Evolutionary conservation across 2,888 invertebrate species (phyloP).

Genomic region (Drosophila niveifrons): DNA sequence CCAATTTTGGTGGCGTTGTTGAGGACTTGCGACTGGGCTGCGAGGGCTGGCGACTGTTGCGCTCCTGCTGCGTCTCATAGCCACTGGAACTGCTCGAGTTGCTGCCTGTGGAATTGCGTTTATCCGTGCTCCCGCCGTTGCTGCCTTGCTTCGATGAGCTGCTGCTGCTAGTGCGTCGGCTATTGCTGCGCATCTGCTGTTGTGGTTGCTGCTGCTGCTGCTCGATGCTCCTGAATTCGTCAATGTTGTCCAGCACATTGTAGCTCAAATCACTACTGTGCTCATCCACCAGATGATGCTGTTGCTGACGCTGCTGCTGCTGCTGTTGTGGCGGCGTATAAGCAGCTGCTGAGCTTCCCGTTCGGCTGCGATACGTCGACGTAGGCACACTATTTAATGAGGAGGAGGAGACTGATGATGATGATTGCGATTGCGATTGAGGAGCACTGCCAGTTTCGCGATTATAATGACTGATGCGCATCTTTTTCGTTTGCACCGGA

Average conservation of each 20-base stretch:
- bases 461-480: conserved; percentile 94
- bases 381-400: conserved; percentile 23
- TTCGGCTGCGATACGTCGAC: conserved; percentile 54
- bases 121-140: conserved; percentile 60
- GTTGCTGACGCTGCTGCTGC: conserved; percentile 54
- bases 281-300: conserved; percentile 63
- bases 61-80: conserved; percentile 65
- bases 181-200: conserved; percentile 43
- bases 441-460: conserved; percentile 85
- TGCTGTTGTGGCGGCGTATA: conserved; percentile 75
- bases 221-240: conserved; percentile 78
- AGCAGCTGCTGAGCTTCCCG: conserved; percentile 43
- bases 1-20: conserved; percentile 69
- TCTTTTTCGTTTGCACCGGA: conserved; percentile 88
- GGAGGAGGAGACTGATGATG: conserved; percentile 6
- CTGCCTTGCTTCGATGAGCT: conserved; percentile 46
- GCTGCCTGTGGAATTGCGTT: conserved; percentile 72
- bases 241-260: conserved; percentile 82
- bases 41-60: conserved; percentile 45
- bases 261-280: conserved; percentile 82
- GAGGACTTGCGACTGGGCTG: conserved; percentile 58
- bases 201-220: conserved; percentile 41
- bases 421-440: conserved; percentile 12
- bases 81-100: conserved; percentile 70
- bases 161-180: conserved; percentile 55